Evolutionary conservation across 2,888 invertebrate genomes (phyloP), one percentile per base, ranked within the genome.

Genomic region (Crocallis elinguaria): DNA sequence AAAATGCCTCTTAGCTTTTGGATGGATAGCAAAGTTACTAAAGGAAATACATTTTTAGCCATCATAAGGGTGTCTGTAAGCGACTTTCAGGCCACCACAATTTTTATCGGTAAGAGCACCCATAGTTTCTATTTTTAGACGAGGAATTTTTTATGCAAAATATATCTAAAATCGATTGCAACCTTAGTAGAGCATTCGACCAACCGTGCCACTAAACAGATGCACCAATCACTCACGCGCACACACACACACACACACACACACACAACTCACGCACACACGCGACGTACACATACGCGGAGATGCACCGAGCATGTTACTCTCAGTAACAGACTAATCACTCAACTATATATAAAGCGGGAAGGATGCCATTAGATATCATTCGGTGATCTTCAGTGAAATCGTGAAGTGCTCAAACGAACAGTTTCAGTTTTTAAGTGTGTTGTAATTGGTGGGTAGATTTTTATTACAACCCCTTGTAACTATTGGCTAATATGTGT

Each of bases 181-280:
- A 4, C 19, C n/a, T 7, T n/a, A 25, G 25, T 32, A 32, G 33
- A 43, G 43, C 43, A 43, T 33, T 9, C 16, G 9, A 16, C 41
- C 12, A 8, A 9, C n/a, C 33, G 12, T 43, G 14, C n/a, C 14
- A 3, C 16, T 16, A 16, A 27, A 17, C 9, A 21, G 32, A 42
- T 21, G 42, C 43, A 14, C 33, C 43, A 42, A 19, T 42, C 41
- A 12, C 41, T 30, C 32, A 36, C 25, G 0, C n/a, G 25, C 25
- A n/a, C 25, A 9, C 25, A 8, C 6, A n/a, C n/a, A n/a, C 8
- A 3, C 25, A 25, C 36, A 3, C 36, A 36, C 36, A 21, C 21
- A 21, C 6, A n/a, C 19, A 19, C 14, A 3, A 7, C 39, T n/a
- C 39, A 41, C 30, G 3, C 38, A 38, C 9, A 8, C 21, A 3